Conservation (phyloP, 2,797 vertebrate genomes). For the Aphelocoma californica region DNA sequence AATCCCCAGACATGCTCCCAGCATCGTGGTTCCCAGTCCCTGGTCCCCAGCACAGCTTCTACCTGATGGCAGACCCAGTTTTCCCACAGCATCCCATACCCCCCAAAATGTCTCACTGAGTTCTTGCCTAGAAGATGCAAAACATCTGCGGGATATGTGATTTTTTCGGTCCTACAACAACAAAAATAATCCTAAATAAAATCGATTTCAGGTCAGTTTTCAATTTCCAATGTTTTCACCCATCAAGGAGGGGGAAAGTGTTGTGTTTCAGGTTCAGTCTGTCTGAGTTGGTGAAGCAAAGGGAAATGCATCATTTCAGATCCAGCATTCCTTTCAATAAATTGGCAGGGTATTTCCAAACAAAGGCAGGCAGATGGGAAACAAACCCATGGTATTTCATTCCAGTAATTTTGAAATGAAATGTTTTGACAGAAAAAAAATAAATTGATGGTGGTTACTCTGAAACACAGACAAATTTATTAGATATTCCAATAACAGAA, state of each 20-base stretch:
- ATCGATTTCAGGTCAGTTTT: not conserved
- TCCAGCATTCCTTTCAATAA: not conserved
- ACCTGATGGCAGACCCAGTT: not conserved
- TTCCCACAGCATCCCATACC: not conserved
- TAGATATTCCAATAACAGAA: not conserved
- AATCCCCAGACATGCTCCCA: not conserved
- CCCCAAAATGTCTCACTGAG: not conserved
- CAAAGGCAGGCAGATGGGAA: slow-evolving; percentile 31
- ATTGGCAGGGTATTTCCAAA: not conserved
- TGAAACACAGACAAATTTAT: not conserved
- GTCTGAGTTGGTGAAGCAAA: slow-evolving; percentile 9
- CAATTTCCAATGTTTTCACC: not conserved
- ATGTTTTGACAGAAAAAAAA: slow-evolving; percentile 18
- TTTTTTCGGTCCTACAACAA: not conserved
- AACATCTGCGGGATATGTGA: not conserved
- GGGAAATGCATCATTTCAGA: not conserved
- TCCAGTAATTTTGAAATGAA: slow-evolving; percentile 2
- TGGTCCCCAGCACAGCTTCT: not conserved
- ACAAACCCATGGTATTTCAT: slow-evolving; percentile 4
- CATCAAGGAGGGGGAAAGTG: not conserved
- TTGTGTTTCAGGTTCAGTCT: not conserved
- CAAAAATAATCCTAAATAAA: not conserved
- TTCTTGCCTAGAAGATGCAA: not conserved
- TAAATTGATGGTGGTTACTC: not conserved
- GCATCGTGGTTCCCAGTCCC: not conserved